Conservation (phyloP, 1,140 invertebrate genomes). For the Anastrepha ludens region DNA sequence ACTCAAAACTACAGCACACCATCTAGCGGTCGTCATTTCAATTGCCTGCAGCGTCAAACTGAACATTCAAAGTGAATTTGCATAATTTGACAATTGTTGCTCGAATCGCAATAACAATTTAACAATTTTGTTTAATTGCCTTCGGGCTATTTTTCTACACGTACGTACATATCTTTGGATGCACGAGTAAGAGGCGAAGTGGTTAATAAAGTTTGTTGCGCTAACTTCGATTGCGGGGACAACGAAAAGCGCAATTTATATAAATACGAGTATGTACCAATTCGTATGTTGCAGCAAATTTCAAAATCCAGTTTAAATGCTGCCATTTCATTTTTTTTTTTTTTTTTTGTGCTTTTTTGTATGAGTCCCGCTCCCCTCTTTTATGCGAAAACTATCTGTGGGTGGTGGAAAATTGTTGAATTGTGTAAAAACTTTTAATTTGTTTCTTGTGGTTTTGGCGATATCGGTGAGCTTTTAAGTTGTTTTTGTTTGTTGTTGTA, state of each 20-base stretch:
- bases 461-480: background rate
- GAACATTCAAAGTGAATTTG: slow-evolving; percentile 39
- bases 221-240: slow-evolving; percentile 27
- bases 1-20: background rate
- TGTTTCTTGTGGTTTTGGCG: slow-evolving; percentile 23
- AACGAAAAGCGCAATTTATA: background rate
- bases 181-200: background rate
- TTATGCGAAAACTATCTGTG: background rate
- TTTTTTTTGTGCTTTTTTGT: too few relatives aligned
- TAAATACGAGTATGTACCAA: background rate
- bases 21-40: too few relatives aligned
- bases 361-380: too few relatives aligned
- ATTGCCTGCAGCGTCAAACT: background rate
- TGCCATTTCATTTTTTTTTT: background rate
- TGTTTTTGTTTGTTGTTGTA: slow-evolving; percentile 32
- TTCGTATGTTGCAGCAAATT: background rate
- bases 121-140: slow-evolving; percentile 45
- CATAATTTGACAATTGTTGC: slow-evolving; percentile 42
- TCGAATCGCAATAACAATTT: slow-evolving; percentile 39
- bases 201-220: slow-evolving; percentile 12
- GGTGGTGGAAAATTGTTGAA: slow-evolving; percentile 10
- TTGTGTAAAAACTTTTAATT: slow-evolving; percentile 48
- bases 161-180: background rate
- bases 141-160: slow-evolving; percentile 3
- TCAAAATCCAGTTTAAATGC: slow-evolving; percentile 33